Base-by-base conservation (phyloP, 1,140 invertebrate species). In the Dreissena polymorpha region DNA sequence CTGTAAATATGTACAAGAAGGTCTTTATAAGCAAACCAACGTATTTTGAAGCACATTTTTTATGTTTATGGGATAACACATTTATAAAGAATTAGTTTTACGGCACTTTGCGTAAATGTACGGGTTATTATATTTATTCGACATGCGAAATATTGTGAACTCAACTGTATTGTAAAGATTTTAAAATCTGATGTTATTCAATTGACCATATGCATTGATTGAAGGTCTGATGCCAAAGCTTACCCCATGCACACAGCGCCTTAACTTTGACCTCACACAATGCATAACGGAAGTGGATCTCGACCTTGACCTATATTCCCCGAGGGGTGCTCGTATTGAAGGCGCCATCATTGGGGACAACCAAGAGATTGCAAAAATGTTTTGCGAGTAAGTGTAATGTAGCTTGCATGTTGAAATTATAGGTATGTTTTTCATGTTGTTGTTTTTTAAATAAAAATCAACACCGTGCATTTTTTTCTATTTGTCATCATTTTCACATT, bases 301-400 rank as follows among this genome's bases (percentile, higher is more conserved):
- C 23, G 74, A 83, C 29, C 53, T 72, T 16, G 80, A 83, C 25
- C 70, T 83, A 8, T 83, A 67, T 64, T 68, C 80, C 3, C 71
- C 71, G 12, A 50, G 71, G 21, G 71, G 71, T 60, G 55, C 64
- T 49, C 71, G 72, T 50, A 83, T 83, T 49, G 72, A 74, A 25
- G 80, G 80, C 1, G 80, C 80, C 16, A 53, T 83, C n/a, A 83
- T 83, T 50, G 80, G 80, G 12, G 80, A 83, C 63, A 83, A 83
- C 21, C 72, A 72, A 50, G 80, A 83, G 29, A 53, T 83, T 50
- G 80, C 80, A 25, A 21, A 72, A 25, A 75, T 68, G 64, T 83
- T 83, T 29, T 83, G 80, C 72, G 68, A 71, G 80, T 83, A 70
- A 77, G 49, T 65, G 16, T n/a, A 2, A 50, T 18, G 6, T 60